Conservation (phyloP, 2,113 vertebrate species). For the Euleptes europaea region DNA sequence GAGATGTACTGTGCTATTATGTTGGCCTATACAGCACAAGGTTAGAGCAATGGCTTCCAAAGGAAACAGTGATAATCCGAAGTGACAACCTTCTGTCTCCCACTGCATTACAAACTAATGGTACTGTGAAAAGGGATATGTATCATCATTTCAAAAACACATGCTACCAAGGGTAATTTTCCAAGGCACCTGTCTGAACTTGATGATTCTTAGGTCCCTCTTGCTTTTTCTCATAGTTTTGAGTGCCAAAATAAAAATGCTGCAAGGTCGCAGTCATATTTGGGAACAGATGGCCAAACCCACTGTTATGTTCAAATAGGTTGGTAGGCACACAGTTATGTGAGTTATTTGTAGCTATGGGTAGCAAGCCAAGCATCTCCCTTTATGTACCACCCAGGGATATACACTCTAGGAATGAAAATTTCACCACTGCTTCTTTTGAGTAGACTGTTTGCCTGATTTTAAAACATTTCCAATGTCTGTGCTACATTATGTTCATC, state of each 20-base stretch:
- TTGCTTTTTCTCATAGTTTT: constrained; percentile 57
- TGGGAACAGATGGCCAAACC: constrained; percentile 76
- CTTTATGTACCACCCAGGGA: constrained; percentile 66
- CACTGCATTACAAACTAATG: constrained; percentile 8
- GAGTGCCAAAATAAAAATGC: constrained; percentile 67
- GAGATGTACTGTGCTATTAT: background rate
- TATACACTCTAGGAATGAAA: constrained; percentile 63
- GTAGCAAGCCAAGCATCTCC: constrained; percentile 66
- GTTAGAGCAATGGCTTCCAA: constrained; percentile 18
- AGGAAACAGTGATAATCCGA: constrained; percentile 50
- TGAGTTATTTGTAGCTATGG: constrained; percentile 61
- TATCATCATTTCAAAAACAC: constrained; percentile 48
- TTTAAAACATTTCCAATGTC: constrained; percentile 39
- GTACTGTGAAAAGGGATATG: constrained; percentile 31
- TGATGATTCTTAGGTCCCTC: constrained; percentile 58
- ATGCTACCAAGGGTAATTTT: constrained; percentile 60
- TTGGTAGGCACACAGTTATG: constrained; percentile 72
- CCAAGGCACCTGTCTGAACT: constrained; percentile 64
- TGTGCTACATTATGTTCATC: constrained; percentile 44
- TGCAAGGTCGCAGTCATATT: constrained; percentile 64
- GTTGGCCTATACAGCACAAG: background rate
- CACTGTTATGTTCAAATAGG: constrained; percentile 75
- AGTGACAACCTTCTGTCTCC: constrained; percentile 55
- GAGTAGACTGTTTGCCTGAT: constrained; percentile 41
- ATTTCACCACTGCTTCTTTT: constrained; percentile 41